Evolutionary conservation across 2,888 invertebrate species (phyloP).

Genomic region (Aleiodes alternator): DNA sequence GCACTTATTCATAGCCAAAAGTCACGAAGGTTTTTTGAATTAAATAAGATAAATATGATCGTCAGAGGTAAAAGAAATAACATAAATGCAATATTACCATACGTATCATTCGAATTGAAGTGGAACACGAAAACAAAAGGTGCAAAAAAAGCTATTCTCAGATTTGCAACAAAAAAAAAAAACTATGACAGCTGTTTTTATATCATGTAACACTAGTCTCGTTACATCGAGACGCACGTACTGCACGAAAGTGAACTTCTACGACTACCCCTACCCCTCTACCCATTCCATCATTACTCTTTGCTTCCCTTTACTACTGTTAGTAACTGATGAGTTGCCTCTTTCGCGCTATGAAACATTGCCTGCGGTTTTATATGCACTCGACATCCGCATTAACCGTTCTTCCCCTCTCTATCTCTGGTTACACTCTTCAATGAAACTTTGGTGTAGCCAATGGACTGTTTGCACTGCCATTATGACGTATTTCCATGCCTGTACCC

Average conservation of each 20-base stretch:
- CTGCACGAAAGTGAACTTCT: not conserved
- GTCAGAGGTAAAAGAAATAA: constrained; percentile 13
- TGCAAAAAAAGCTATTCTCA: not conserved
- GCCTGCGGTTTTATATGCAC: constrained; percentile 28
- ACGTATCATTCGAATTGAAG: constrained; percentile 28
- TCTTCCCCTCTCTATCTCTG: constrained; percentile 3
- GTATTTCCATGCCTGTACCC: not conserved
- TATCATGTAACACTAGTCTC: no score
- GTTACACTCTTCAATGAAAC: constrained; percentile 5
- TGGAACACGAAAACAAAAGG: constrained; percentile 35
- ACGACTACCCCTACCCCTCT: not conserved
- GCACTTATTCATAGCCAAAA: constrained; percentile 27
- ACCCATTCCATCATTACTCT: not conserved
- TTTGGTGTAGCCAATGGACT: constrained; percentile 4
- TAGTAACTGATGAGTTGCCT: not conserved
- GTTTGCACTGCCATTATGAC: constrained; percentile 18
- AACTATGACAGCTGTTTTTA: not conserved
- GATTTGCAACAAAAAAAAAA: not conserved
- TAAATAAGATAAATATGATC: constrained; percentile 38
- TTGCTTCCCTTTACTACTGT: not conserved
- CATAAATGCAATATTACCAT: constrained; percentile 12
- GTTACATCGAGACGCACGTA: constrained; percentile 13
- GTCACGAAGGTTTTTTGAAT: constrained; percentile 36
- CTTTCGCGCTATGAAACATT: not conserved
- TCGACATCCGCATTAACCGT: constrained; percentile 30